phyloP scores from a whole-genome alignment of 2,113 vertebrate species.

The Hypomesus transpacificus region DNA sequence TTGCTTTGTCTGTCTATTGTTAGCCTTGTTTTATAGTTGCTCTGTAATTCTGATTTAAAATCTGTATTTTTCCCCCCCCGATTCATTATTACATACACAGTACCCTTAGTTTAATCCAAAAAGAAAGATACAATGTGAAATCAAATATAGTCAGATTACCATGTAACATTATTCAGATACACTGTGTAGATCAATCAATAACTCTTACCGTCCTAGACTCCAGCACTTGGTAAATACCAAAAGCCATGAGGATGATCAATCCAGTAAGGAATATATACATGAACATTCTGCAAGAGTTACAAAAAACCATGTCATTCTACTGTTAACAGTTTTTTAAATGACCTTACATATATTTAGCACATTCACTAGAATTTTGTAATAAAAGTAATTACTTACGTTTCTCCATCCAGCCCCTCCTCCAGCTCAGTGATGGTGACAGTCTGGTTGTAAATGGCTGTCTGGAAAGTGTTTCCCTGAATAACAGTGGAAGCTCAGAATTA shows the following conservation, averaged over 20 bases:
- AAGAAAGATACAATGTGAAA: too few species aligned
- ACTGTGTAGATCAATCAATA: not conserved
- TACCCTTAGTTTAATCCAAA: too few species aligned
- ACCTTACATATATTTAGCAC: too few species aligned
- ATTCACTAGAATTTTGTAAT: too few species aligned
- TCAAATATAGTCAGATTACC: too few species aligned
- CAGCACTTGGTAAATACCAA: constrained; percentile 71
- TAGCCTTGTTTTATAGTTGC: too few species aligned
- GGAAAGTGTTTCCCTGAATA: constrained; percentile 63
- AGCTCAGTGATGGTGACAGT: constrained; percentile 72
- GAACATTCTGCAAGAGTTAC: constrained; percentile 62
- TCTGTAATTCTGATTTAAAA: too few species aligned
- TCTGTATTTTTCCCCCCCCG: too few species aligned
- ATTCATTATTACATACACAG: too few species aligned
- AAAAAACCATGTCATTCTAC: constrained; percentile 1
- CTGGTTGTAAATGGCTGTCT: constrained; percentile 75
- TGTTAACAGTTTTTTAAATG: too few species aligned
- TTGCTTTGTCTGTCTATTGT: too few species aligned
- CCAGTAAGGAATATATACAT: constrained; percentile 74
- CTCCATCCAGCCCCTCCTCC: constrained; percentile 75
- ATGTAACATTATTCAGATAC: not conserved
- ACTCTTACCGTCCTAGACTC: constrained; percentile 68
- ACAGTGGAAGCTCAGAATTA: not conserved
- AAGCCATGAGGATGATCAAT: constrained; percentile 62
- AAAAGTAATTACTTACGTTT: constrained; percentile 62